Base-by-base conservation (phyloP, 2,888 invertebrate species). In the Gonocerus acuteangulatus region DNA sequence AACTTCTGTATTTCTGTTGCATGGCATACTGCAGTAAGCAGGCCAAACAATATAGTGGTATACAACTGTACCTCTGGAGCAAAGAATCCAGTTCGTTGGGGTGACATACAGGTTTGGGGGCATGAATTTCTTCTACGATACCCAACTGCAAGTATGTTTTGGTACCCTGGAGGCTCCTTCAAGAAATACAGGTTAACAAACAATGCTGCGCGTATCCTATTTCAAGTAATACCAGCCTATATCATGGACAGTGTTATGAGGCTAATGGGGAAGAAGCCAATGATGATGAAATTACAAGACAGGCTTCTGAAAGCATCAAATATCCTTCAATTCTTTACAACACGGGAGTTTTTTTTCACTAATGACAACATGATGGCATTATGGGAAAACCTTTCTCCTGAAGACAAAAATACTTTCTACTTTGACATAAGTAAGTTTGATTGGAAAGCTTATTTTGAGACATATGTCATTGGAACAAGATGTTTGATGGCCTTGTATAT, bases 31-130 rank as follows among this genome's bases (percentile, higher is more conserved):
- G 78, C 77, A 22, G 71, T 70, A 18, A 67, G 69, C 42, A 72
- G 72, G 74, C 71, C 73, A n/a, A 72, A 71, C 66, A 69, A 69
- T 52, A 71, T 75, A 21, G 67, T 76, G 15, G 77, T 83, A 23
- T 81, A 81, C 72, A 81, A 83, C 71, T 79, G 80, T 70, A 80
- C 80, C n/a, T 79, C 82, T 1, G 82, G 83, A 9, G 72, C 73
- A 34, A 71, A 79, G 60, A 82, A 82, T 69, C 80, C 81, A 1
- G 73, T 82, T 64, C 75, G 76, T 2, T 83, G 83, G 83, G 76
- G 63, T n/a, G 70, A 79, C 51, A 75, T 83, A 65, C 79, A 80
- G 52, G 44, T 42, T 21, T 42, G 34, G 27, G 60, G 51, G 9
- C 52, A 58, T 18, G 36, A 59, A 21, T 59, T 42, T 51, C 72